Evolutionary conservation across 1,140 invertebrate species (phyloP).

Genomic region (Sinella curviseta): DNA sequence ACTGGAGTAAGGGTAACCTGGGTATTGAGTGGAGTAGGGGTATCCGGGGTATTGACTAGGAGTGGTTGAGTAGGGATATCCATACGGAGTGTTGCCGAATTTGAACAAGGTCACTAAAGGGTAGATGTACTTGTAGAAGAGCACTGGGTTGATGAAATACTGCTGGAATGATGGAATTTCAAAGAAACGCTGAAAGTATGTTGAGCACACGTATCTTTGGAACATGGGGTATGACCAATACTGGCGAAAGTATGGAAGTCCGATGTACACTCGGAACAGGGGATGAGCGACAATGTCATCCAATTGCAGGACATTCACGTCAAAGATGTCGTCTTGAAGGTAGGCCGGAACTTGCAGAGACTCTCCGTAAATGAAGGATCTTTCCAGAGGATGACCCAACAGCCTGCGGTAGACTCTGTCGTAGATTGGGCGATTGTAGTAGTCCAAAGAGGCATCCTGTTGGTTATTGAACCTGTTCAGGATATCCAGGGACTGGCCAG

Average conservation of each 20-base stretch:
- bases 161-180: neutral
- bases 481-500: constrained; percentile 4
- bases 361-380: neutral
- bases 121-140: constrained; percentile 27
- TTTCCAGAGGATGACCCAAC: constrained; percentile 3
- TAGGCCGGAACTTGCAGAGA: too few species aligned
- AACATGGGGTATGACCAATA: neutral
- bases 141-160: constrained; percentile 6
- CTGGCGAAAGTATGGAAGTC: neutral
- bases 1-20: neutral
- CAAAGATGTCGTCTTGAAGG: neutral
- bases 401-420: neutral
- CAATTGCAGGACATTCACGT: neutral
- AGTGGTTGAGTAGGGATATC: neutral
- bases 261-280: neutral
- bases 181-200: neutral
- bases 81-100: neutral
- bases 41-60: neutral
- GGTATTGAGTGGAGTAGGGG: neutral
- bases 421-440: neutral
- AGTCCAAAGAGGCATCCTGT: neutral
- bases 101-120: neutral
- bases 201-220: neutral
- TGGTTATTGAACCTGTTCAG: too few species aligned
- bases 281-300: neutral